These are phyloP conservation scores for Drosophila mimica DNA, from an alignment of 2,888 invertebrate species.

Conservation along the genomic window DNA sequence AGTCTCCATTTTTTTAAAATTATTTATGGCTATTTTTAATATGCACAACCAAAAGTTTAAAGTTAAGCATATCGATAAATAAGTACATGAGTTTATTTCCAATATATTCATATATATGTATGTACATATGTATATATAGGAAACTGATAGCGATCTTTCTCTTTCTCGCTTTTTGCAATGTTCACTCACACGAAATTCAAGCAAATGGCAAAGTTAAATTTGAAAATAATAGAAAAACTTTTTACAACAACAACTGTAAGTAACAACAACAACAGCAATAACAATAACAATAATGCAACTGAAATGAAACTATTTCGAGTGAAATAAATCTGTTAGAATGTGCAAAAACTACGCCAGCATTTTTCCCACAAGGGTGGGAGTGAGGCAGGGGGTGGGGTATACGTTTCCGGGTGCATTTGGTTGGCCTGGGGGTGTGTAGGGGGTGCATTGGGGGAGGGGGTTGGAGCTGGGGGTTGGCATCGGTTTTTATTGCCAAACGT, in stretches of 20 bases:
- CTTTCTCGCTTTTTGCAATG: slow-evolving; percentile 29
- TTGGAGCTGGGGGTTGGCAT: slow-evolving; percentile 51
- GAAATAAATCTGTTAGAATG: slow-evolving; percentile 80
- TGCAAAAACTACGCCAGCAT: slow-evolving; percentile 70
- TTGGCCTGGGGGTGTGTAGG: neutral
- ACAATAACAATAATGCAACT: slow-evolving; percentile 78
- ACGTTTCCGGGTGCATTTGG: slow-evolving; percentile 2
- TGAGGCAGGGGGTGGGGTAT: neutral
- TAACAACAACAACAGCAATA: slow-evolving; percentile 38
- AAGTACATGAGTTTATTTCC: slow-evolving; percentile 52
- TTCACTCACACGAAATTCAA: slow-evolving; percentile 68
- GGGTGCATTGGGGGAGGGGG: neutral
- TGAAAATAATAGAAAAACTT: slow-evolving; percentile 83
- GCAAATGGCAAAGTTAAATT: slow-evolving; percentile 81
- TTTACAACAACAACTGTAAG: slow-evolving; percentile 53
- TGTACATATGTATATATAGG: slow-evolving; percentile 57
- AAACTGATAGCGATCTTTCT: slow-evolving; percentile 42
- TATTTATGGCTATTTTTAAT: neutral
- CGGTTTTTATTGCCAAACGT: slow-evolving; percentile 82
- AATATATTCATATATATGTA: slow-evolving; percentile 57
- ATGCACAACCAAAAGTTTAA: slow-evolving; percentile 9
- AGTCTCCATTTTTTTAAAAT: neutral
- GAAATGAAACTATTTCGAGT: slow-evolving; percentile 80
- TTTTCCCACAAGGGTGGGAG: slow-evolving; percentile 15
- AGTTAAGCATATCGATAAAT: slow-evolving; percentile 61